These are phyloP conservation scores for Petromus typicus DNA, from an alignment of 2,113 vertebrate species.

Conservation along the genomic window DNA sequence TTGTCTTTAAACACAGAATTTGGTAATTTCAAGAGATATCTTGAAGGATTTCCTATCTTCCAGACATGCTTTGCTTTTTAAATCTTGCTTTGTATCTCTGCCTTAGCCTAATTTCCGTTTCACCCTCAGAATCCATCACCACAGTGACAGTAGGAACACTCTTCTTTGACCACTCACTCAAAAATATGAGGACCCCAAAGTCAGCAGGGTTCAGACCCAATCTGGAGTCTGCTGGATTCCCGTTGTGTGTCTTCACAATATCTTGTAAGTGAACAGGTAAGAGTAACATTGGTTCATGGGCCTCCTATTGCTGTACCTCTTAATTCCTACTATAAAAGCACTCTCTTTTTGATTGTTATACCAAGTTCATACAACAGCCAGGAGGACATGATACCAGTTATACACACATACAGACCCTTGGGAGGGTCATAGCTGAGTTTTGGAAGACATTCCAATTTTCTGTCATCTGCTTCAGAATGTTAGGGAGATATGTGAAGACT, in stretches of 20 bases:
- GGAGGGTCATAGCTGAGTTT: neutral
- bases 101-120: neutral
- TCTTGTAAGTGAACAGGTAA: too few species aligned
- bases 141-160: accelerated
- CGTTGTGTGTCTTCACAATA: neutral
- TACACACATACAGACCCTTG: neutral
- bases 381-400: neutral
- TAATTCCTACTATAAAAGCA: neutral
- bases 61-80: neutral
- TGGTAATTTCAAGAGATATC: neutral
- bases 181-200: neutral
- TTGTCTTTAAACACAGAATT: neutral
- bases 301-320: neutral
- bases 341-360: neutral
- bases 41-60: neutral
- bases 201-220: neutral
- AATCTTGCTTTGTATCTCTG: neutral
- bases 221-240: neutral
- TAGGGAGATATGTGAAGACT: neutral
- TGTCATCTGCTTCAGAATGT: neutral
- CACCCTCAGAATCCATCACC: neutral
- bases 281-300: neutral
- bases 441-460: neutral
- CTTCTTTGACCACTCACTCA: neutral
- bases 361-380: neutral